Evolutionary conservation across 1,140 invertebrate genomes (phyloP).

Genomic region (Aphaenogaster ashmeadi): DNA sequence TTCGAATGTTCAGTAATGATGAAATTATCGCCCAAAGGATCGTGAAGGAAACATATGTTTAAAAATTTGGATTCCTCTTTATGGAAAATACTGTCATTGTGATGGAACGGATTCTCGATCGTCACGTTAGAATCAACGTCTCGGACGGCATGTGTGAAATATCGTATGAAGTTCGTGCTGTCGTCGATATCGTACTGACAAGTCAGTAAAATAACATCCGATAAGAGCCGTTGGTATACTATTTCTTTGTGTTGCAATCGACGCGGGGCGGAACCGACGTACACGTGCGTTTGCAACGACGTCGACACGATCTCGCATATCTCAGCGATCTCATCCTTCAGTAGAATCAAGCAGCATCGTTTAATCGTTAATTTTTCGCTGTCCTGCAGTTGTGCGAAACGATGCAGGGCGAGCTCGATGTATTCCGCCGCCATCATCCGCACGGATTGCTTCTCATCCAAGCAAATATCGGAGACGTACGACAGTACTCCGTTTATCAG

Average conservation of each 20-base stretch:
- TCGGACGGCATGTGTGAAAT: slow-evolving; percentile 53
- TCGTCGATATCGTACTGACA: not conserved
- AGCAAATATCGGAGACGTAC: slow-evolving; percentile 16
- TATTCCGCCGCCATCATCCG: slow-evolving; percentile 55
- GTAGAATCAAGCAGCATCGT: slow-evolving; percentile 69
- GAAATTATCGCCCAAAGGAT: not conserved
- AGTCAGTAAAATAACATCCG: not conserved
- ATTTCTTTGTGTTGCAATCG: slow-evolving; percentile 40
- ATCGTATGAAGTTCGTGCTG: slow-evolving; percentile 21
- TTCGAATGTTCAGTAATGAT: slow-evolving; percentile 29
- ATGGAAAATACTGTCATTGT: slow-evolving; percentile 71
- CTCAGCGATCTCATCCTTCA: slow-evolving; percentile 73
- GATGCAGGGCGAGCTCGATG: slow-evolving; percentile 57
- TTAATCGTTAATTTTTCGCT: slow-evolving; percentile 47
- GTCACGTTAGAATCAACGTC: not conserved
- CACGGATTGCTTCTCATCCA: slow-evolving; percentile 32
- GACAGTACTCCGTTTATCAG: slow-evolving; percentile 40
- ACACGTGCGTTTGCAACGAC: not conserved
- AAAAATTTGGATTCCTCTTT: slow-evolving; percentile 79
- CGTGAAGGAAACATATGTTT: slow-evolving; percentile 69
- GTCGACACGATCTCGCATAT: slow-evolving; percentile 62
- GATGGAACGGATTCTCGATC: slow-evolving; percentile 78
- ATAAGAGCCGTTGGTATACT: slow-evolving; percentile 60
- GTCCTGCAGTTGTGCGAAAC: slow-evolving; percentile 51
- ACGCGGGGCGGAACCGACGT: not conserved